Base-by-base conservation (phyloP, 2,113 vertebrate species). In the Mobula hypostoma region DNA sequence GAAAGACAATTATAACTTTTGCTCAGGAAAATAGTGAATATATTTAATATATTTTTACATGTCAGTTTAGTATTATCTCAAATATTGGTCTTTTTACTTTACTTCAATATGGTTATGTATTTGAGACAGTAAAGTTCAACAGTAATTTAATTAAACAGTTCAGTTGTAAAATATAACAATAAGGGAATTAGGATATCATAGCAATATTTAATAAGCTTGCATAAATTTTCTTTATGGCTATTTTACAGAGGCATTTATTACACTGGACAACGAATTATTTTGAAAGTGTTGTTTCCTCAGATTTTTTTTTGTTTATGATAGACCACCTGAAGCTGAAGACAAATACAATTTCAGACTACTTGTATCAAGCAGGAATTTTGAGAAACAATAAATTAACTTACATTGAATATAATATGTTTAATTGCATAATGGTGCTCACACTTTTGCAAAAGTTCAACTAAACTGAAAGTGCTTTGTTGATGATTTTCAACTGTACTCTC, bases 131-230 rank as follows among this genome's bases (percentile, higher is more conserved):
- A 88, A 90, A n/a, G 29, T 24, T 32, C 85, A 90, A 1, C 66
- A n/a, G 61, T 68, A n/a, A 68, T 36, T n/a, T 90, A 32, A 32
- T 88, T 27, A 66, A n/a, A 32, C 85, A 90, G 15, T 19, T 63
- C 15, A 90, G 32, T 66, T 88, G 85, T 66, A 88, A 88, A 88
- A 90, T 90, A 90, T 90, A 66, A 66, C 63, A 90, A 90, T 90
- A 66, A 66, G 85, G 12, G 6, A 66, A 90, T 66, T 66, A 88
- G n/a, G 85, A 88, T 61, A 88, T 61, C 29, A 63, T 29, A n/a
- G 24, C n/a, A 11, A 88, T 29, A 63, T 88, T 88, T 88, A 66
- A n/a, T 66, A 88, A 29, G 63, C 63, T n/a, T 11, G 15, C 32
- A 63, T 66, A 27, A 88, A 87, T 29, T 87, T 17, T 29, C 27